Conservation (phyloP, 2,797 vertebrate genomes). For the Anguilla marmorata region DNA sequence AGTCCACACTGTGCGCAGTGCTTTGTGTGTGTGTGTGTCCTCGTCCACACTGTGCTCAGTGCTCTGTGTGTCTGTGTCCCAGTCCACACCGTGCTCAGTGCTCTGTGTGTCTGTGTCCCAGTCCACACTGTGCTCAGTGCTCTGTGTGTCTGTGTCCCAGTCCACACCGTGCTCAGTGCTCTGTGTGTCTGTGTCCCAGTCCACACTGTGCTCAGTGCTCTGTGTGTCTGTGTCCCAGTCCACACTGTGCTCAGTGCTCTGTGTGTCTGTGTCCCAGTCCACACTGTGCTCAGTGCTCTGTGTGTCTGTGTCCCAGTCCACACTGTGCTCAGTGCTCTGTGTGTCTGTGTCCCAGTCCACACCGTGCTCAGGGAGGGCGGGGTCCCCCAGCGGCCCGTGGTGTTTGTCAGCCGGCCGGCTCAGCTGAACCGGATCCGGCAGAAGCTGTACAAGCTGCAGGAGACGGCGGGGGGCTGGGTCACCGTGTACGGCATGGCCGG, state of each 20-base stretch:
- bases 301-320: not conserved
- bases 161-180: not conserved
- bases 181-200: not conserved
- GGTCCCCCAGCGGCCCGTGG: conserved; percentile 91
- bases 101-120: no score
- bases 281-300: not conserved
- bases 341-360: conserved; percentile 64
- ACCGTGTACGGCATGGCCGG: conserved; percentile 96
- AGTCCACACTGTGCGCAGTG: no score
- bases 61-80: not conserved
- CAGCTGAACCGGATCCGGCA: conserved; percentile 79
- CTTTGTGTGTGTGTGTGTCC: no score
- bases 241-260: conserved; percentile 27
- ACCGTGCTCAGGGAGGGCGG: conserved; percentile 86
- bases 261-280: not conserved
- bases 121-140: no score
- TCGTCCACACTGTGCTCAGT: no score
- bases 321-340: not conserved
- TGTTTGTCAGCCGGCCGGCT: conserved; percentile 85
- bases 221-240: conserved; percentile 43
- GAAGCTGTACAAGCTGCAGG: conserved; percentile 76
- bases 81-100: not conserved
- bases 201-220: not conserved
- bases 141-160: not conserved
- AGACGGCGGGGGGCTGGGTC: conserved; percentile 87